Evolutionary conservation across 2,797 vertebrate species (phyloP).

Genomic region (Aldrovandia affinis): DNA sequence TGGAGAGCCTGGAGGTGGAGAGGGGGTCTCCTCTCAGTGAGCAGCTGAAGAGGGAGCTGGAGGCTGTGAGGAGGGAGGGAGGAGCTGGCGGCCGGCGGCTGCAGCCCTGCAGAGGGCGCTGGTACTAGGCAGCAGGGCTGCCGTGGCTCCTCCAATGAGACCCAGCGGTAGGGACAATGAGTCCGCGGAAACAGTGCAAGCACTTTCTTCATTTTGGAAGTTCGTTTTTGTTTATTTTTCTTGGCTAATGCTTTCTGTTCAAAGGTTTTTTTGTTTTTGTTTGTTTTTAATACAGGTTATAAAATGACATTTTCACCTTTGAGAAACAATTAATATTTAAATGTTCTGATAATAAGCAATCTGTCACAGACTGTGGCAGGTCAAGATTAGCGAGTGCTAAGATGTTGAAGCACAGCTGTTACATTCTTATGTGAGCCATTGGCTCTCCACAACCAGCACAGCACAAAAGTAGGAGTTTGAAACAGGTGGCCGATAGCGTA

Average conservation of each 20-base stretch:
- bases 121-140: constrained; percentile 47
- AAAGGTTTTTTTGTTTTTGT: neutral
- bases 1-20: constrained; percentile 75
- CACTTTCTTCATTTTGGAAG: neutral
- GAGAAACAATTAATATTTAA: neutral
- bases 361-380: too few relatives aligned
- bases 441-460: neutral
- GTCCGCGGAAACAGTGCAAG: neutral
- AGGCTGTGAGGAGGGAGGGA: constrained; percentile 58
- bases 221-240: neutral
- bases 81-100: constrained; percentile 62
- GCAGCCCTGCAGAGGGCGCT: constrained; percentile 54
- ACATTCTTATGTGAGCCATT: neutral
- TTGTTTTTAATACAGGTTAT: too few relatives aligned
- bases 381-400: too few relatives aligned
- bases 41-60: constrained; percentile 70
- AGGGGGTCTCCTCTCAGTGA: constrained; percentile 70
- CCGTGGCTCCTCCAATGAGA: constrained; percentile 53
- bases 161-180: constrained; percentile 45
- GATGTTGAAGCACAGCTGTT: neutral
- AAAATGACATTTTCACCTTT: neutral
- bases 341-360: too few relatives aligned
- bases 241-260: neutral
- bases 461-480: too few relatives aligned
- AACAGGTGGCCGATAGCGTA: too few relatives aligned